Percentiles rank a stretch among this genome's conserved stretches.
Conservation (phyloP, 2,113 vertebrate genomes). For the Rhinolophus ferrumequinum region DNA sequence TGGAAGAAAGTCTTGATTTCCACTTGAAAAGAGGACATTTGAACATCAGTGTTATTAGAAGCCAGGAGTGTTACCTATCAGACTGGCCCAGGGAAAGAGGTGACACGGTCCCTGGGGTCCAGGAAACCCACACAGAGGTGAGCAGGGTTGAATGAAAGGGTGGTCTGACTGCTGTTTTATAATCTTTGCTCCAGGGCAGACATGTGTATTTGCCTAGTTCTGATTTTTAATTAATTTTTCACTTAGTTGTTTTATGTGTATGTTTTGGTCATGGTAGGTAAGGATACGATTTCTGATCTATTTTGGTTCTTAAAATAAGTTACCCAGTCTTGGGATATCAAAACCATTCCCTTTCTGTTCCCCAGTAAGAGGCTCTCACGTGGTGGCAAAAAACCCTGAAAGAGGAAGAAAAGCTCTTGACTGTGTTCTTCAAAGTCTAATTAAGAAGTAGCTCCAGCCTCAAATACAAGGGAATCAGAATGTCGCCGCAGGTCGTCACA, state of each 20-base stretch:
- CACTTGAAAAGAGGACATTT: background rate
- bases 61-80: background rate
- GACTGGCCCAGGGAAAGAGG: background rate
- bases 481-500: background rate
- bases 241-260: background rate
- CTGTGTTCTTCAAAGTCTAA: conserved; percentile 16
- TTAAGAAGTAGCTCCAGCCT: background rate
- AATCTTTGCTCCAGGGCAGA: background rate
- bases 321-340: background rate
- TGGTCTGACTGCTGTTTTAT: background rate
- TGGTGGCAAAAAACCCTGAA: background rate
- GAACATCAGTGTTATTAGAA: background rate
- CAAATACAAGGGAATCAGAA: conserved; percentile 1
- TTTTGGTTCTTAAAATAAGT: conserved; percentile 41
- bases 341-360: background rate
- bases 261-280: background rate
- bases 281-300: background rate
- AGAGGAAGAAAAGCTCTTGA: conserved; percentile 1
- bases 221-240: background rate
- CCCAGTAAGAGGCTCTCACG: background rate
- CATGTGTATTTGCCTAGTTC: background rate
- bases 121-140: background rate
- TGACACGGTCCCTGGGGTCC: background rate
- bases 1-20: background rate
- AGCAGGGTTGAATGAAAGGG: background rate